Base-by-base conservation (phyloP, 2,888 invertebrate genomes). In the Pollenia griseotomentosa region DNA sequence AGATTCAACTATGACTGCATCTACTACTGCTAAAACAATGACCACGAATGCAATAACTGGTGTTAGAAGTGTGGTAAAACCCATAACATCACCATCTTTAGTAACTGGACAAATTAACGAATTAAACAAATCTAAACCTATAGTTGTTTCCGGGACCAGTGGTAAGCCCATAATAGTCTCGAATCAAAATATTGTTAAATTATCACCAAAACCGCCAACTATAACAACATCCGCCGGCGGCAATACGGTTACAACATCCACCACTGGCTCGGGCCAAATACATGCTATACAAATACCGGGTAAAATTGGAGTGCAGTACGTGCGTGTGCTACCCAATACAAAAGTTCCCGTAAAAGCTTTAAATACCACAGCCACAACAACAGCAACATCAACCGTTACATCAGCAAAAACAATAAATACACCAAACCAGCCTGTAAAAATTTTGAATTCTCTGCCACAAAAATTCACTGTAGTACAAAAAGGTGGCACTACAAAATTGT, bases 281-380 rank as follows among this genome's bases (percentile, higher is more conserved):
- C 93, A 93, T 81, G 89, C 93, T 0, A 90, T 93, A 65, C 92
- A 93, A 86, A 83, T 93, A 46, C 88, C 92, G 0, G 93, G 93
- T 51, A 92, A 94, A 74, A 78, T 89, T 85, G 93, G 93, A 3
- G 94, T 96, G 85, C 96, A 96, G 90, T 96, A 96, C 91, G 95
- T 96, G n/a, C 95, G 96, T 88, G 94, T 96, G 57, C 94, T 96
- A 19, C 94, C 94, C 80, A 94, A 94, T 59, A 90, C 94, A 23
- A 92, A 85, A 48, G 33, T 75, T 7, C 12, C 75, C 0, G 55
- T 74, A 46, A 66, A 75, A 70, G 19, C 68, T 42, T n/a, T 84
- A 48, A 74, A 77, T 44, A 83, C 78, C 0, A 59, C 80, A 10
- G 9, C 70, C 12, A 53, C 84, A 11, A 16, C 77, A 16, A 14